phyloP scores from a whole-genome alignment of 2,888 invertebrate genomes.

The Epinotia ramella region DNA sequence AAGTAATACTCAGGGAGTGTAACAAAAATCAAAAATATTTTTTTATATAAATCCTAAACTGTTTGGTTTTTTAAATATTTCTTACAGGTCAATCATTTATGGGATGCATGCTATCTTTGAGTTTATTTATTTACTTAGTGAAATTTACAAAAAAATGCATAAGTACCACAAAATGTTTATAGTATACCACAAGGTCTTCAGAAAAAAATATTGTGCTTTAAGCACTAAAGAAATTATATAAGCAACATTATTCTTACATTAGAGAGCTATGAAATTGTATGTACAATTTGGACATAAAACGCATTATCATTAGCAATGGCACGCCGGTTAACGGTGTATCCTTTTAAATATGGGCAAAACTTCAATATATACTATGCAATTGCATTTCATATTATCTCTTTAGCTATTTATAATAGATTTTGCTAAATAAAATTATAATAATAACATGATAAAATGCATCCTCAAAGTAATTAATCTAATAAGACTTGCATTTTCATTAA shows the following conservation, averaged over 20 bases:
- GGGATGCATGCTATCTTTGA: background rate
- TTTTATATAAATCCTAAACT: conserved; percentile 17
- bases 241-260: too few species aligned
- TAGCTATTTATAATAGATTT: too few species aligned
- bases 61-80: background rate
- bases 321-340: too few species aligned
- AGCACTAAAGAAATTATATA: background rate
- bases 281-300: too few species aligned
- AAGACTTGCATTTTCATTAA: background rate
- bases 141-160: background rate
- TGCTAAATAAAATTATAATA: background rate
- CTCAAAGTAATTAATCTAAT: background rate
- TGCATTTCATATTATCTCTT: too few species aligned
- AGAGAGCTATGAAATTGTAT: too few species aligned
- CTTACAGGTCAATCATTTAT: background rate
- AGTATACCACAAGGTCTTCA: background rate
- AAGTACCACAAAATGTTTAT: background rate
- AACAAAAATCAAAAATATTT: background rate
- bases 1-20: background rate
- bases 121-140: background rate
- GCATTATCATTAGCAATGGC: too few species aligned
- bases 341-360: too few species aligned
- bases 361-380: too few species aligned
- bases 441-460: background rate
- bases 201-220: background rate